Evolutionary conservation across 2,888 invertebrate species (phyloP).

Genomic region (Adineta ricciae): DNA sequence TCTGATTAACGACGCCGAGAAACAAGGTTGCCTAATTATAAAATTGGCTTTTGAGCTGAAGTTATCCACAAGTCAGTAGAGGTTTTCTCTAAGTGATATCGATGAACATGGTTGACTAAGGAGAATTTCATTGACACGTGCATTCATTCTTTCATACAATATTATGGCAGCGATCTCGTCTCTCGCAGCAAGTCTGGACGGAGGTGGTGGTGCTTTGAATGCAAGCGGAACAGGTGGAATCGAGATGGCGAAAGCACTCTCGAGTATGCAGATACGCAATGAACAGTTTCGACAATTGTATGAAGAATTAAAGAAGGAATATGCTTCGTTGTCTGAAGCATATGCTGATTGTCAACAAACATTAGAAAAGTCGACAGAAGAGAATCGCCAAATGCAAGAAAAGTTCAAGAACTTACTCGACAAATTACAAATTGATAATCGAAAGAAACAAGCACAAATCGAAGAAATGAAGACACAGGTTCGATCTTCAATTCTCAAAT

Average conservation of each 20-base stretch:
- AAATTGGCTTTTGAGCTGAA: too few species aligned
- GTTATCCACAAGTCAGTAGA: neutral
- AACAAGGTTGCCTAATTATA: too few species aligned
- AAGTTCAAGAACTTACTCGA: constrained; percentile 32
- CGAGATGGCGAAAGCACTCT: neutral
- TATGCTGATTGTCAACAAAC: constrained; percentile 18
- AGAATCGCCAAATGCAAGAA: constrained; percentile 33
- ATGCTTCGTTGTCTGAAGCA: neutral
- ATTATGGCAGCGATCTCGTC: neutral
- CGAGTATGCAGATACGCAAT: neutral
- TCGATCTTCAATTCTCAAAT: neutral
- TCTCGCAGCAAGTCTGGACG: neutral
- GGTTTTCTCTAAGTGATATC: neutral
- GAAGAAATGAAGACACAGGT: constrained; percentile 33
- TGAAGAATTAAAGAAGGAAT: constrained; percentile 9
- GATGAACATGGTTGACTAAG: neutral
- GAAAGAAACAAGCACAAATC: constrained; percentile 30
- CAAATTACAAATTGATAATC: constrained; percentile 29
- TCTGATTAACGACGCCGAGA: too few species aligned
- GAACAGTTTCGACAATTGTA: constrained; percentile 10
- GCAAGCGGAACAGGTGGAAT: neutral
- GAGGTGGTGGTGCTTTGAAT: neutral
- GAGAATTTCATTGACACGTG: neutral
- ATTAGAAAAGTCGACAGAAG: constrained; percentile 19
- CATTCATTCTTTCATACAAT: neutral